phyloP scores from a whole-genome alignment of 2,888 invertebrate species.

The Philopedon plagiatum region DNA sequence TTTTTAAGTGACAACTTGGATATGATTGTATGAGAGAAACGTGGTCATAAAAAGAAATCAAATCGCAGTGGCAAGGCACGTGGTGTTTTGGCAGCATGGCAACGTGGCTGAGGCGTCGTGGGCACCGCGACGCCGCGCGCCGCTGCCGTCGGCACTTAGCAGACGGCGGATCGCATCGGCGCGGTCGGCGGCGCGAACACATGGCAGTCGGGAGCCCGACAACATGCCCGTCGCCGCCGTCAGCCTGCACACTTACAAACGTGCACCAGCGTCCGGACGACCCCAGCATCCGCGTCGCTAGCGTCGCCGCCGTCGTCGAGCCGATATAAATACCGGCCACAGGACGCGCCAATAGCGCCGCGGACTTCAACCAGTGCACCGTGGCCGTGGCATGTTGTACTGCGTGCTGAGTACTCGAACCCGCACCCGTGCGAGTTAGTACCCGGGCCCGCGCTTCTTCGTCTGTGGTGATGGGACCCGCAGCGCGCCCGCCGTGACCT shows the following conservation, averaged over 20 bases:
- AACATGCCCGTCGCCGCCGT: conserved; percentile 44
- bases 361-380: conserved; percentile 50
- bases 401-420: conserved; percentile 33
- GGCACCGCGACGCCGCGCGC: conserved; percentile 41
- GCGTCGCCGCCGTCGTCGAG: conserved; percentile 57
- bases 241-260: conserved; percentile 34
- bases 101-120: conserved; percentile 30
- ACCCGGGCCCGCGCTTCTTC: conserved; percentile 34
- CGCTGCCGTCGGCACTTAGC: conserved; percentile 25
- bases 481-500: conserved; percentile 64
- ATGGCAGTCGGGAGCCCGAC: conserved; percentile 51
- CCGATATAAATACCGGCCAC: conserved; percentile 57
- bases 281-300: conserved; percentile 54
- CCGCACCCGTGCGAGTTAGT: conserved; percentile 37
- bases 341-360: conserved; percentile 42
- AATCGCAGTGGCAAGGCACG: conserved; percentile 3
- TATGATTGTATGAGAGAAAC: background rate
- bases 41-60: background rate
- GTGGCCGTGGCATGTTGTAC: conserved; percentile 46
- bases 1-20: background rate
- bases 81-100: conserved; percentile 27
- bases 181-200: conserved; percentile 44
- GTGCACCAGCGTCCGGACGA: conserved; percentile 47
- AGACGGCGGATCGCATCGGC: conserved; percentile 50
- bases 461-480: conserved; percentile 65